Conservation (phyloP, 2,797 vertebrate genomes). For the Danio tinwini region DNA sequence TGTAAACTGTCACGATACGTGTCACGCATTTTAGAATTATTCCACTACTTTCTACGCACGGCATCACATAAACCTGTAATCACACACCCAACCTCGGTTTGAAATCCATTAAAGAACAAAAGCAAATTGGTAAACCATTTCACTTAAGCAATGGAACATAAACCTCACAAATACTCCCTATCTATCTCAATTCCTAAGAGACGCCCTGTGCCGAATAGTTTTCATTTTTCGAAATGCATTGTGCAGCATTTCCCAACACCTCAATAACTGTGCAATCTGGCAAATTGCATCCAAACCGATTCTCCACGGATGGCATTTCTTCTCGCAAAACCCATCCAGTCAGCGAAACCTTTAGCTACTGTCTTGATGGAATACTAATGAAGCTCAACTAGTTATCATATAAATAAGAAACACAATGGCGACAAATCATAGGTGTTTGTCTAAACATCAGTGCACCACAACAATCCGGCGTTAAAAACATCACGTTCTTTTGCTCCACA, state of each 20-base stretch:
- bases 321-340: slow-evolving; percentile 68
- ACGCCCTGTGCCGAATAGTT: slow-evolving; percentile 6
- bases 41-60: too few relatives aligned
- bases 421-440: slow-evolving; percentile 52
- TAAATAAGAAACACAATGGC: slow-evolving; percentile 66
- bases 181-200: slow-evolving; percentile 14
- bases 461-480: slow-evolving; percentile 6
- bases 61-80: neutral
- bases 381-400: slow-evolving; percentile 71
- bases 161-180: slow-evolving; percentile 21
- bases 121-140: slow-evolving; percentile 16
- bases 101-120: slow-evolving; percentile 24
- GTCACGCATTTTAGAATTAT: neutral
- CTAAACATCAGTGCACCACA: slow-evolving; percentile 48
- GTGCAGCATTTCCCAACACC: slow-evolving; percentile 29
- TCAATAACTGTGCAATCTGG: slow-evolving; percentile 59
- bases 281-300: slow-evolving; percentile 69
- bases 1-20: neutral
- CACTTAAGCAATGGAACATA: slow-evolving; percentile 20
- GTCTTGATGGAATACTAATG: slow-evolving; percentile 67
- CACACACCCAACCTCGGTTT: slow-evolving; percentile 9
- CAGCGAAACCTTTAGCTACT: slow-evolving; percentile 55
- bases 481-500: neutral
- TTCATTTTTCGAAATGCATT: slow-evolving; percentile 49
- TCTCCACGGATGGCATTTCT: slow-evolving; percentile 62